A percentile compares a stretch with the other conserved stretches of the same genome.
These are phyloP conservation scores for Carpatolechia fugitivella DNA, from an alignment of 2,888 invertebrate species.

Conservation along the genomic window DNA sequence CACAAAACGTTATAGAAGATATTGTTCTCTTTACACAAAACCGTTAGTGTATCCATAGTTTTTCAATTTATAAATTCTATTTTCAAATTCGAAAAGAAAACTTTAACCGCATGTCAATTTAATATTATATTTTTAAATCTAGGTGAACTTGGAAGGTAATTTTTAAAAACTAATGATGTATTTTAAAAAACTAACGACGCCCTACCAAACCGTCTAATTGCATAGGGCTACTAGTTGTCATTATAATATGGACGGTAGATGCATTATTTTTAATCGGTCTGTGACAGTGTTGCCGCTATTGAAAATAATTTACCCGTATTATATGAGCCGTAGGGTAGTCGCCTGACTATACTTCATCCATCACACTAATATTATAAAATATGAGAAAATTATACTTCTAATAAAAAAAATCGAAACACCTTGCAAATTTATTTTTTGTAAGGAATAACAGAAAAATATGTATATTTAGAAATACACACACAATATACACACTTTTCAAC, in stretches of 20 bases:
- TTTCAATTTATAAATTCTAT: not conserved
- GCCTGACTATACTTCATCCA: too few species aligned
- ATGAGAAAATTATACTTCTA: too few species aligned
- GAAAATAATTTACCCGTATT: not conserved
- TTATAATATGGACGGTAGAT: not conserved
- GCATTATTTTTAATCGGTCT: not conserved
- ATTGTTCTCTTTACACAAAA: conserved; percentile 52
- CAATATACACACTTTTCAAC: too few species aligned
- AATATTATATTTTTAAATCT: not conserved
- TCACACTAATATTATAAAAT: too few species aligned
- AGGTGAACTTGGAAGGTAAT: not conserved
- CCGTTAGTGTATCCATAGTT: conserved; percentile 42
- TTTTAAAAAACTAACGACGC: not conserved
- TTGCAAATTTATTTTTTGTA: too few species aligned
- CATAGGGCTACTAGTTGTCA: conserved; percentile 3
- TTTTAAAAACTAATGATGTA: too few species aligned
- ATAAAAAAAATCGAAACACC: too few species aligned
- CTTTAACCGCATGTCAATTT: too few species aligned
- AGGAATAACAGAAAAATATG: too few species aligned
- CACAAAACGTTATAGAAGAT: conserved; percentile 62
- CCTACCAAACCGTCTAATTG: not conserved
- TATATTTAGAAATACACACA: too few species aligned
- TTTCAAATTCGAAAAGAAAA: too few species aligned
- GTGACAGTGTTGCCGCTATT: not conserved
- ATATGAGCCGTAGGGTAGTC: not conserved